These are phyloP conservation scores for Platichthys flesus DNA, from an alignment of 2,113 vertebrate genomes.

Conservation along the genomic window DNA sequence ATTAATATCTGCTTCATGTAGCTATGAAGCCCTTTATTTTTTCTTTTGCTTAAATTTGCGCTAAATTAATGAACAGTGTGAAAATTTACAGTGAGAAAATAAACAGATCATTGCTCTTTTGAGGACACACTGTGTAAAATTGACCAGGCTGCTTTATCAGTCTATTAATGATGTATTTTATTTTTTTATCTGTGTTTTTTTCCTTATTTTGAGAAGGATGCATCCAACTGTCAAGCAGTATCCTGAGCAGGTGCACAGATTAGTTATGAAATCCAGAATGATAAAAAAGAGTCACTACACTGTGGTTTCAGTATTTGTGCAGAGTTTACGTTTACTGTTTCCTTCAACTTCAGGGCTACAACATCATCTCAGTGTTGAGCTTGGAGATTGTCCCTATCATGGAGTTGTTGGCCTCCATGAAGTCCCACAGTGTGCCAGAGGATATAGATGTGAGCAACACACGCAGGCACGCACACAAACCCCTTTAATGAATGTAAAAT, in stretches of 20 bases:
- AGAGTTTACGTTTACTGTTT: background rate
- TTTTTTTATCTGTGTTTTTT: background rate
- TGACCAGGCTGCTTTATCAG: background rate
- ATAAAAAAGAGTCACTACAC: background rate
- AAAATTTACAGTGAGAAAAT: too few relatives aligned
- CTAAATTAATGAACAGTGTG: too few relatives aligned
- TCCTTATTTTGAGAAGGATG: background rate
- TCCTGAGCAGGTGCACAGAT: background rate
- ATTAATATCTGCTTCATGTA: too few relatives aligned
- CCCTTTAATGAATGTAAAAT: background rate
- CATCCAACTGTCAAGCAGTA: background rate
- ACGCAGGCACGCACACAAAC: too few relatives aligned
- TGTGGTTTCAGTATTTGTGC: background rate
- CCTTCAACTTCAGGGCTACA: slow-evolving; percentile 86
- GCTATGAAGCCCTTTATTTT: too few relatives aligned
- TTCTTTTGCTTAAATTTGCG: too few relatives aligned
- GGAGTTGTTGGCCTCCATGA: slow-evolving; percentile 97
- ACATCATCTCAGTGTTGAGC: slow-evolving; percentile 93
- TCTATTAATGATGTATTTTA: background rate
- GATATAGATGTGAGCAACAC: slow-evolving; percentile 90
- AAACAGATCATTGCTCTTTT: too few relatives aligned
- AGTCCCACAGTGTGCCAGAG: slow-evolving; percentile 92
- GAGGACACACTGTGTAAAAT: too few relatives aligned
- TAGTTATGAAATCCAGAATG: background rate
- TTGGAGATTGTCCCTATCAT: slow-evolving; percentile 96